Base-by-base conservation (phyloP, 1,140 invertebrate genomes). In the Pollicipes pollicipes region DNA sequence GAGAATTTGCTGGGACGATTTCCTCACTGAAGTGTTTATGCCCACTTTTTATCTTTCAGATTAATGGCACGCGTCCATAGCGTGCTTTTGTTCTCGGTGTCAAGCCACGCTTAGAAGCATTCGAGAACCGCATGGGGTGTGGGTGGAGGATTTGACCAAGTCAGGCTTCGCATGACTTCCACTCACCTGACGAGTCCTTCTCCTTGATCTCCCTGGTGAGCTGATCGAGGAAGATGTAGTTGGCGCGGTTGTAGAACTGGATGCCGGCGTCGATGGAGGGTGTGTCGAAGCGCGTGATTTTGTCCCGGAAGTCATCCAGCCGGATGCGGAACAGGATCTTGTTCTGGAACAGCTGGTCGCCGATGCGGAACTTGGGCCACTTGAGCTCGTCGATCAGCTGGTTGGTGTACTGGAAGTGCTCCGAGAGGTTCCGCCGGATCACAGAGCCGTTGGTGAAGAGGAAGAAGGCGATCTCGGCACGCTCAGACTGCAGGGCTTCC, bases 401-500 rank as follows among this genome's bases (percentile, higher is more conserved):
- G 64, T 75, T 72, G 45, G 74, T 75, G 68, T 75, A 72, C 64
- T 68, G 58, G 68, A 73, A 75, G n/a, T 72, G 72, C 24, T 75
- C 74, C 3, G 72, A 70, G 35, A 75, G 71, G 37, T 73, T 74
- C 6, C 71, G 32, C n/a, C 73, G 71, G 68, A 73, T 71, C 64
- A 72, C 73, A 3, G 72, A 73, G 66, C 72, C 72, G 69, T 73
- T 71, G 66, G 70, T 74, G 69, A 74, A 73, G 32, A 74, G 72
- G 67, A 71, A 75, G 70, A 72, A 75, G 32, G 77, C 79, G 35
- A 78, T 73, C 37, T 78, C 76, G 35, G 74, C 76, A 66, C 79
- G 30, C 71, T 81, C 79, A 28, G 76, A 71, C 72, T 81, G 80
- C 58, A 81, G 73, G n/a, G 77, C 76, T 66, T 72, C 72, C 58